Evolutionary conservation across 2,797 vertebrate genomes (phyloP).

Genomic region (Monodelphis domestica): DNA sequence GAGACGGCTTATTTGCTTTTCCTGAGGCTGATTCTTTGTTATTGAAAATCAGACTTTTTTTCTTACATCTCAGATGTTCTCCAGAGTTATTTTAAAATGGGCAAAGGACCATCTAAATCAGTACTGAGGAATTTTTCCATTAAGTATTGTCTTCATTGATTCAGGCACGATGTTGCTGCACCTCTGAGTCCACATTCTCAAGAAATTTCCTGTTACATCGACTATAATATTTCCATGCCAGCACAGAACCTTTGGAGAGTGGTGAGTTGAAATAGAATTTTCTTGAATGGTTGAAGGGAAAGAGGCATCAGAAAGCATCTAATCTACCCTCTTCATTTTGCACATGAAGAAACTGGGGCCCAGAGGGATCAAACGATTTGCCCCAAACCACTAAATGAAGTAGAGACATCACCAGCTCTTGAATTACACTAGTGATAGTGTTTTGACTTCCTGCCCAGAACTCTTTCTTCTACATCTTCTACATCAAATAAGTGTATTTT

Average conservation of each 20-base stretch:
- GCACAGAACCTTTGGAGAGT: conserved; percentile 96
- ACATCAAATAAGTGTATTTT: background rate
- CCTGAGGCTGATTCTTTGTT: background rate
- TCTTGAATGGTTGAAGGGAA: no score
- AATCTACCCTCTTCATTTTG: background rate
- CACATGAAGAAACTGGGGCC: background rate
- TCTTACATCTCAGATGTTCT: accelerated
- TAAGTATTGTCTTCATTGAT: background rate
- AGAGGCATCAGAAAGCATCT: background rate
- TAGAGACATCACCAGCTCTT: background rate
- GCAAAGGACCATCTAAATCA: background rate
- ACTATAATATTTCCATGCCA: conserved; percentile 97
- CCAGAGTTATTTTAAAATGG: background rate
- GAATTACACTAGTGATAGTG: background rate
- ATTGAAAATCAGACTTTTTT: background rate
- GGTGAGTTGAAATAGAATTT: conserved; percentile 85
- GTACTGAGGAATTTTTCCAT: no score
- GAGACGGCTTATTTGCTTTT: background rate
- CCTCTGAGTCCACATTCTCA: conserved; percentile 95
- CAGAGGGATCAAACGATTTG: background rate
- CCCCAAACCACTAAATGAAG: background rate
- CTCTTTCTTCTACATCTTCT: background rate
- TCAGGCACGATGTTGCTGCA: conserved; percentile 96
- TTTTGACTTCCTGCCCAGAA: background rate
- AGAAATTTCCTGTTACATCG: conserved; percentile 96